These are phyloP conservation scores for Diprion similis DNA, from an alignment of 1,140 invertebrate genomes.

Conservation along the genomic window DNA sequence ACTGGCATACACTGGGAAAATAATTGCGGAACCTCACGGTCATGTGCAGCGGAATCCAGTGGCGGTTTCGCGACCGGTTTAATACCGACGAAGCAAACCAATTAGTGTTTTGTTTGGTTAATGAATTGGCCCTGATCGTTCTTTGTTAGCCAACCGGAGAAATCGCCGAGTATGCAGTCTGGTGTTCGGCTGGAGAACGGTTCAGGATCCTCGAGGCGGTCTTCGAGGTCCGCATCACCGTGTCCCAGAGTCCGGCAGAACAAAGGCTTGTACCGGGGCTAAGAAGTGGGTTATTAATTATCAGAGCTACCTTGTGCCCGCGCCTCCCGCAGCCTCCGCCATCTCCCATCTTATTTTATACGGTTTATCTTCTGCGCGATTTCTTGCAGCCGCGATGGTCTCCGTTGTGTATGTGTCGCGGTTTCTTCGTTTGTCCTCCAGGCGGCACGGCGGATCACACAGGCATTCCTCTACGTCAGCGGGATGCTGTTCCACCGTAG, in stretches of 20 bases:
- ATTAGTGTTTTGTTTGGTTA: slow-evolving; percentile 6
- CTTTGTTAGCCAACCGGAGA: background rate
- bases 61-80: background rate
- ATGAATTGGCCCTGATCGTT: background rate
- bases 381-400: background rate
- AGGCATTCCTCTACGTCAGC: slow-evolving; percentile 1
- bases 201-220: background rate
- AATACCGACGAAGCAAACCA: background rate
- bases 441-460: background rate
- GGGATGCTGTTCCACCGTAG: background rate
- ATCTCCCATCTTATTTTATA: background rate
- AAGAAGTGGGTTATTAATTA: slow-evolving; percentile 8
- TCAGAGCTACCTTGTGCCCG: background rate
- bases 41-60: background rate
- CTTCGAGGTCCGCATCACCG: background rate
- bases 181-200: too few species aligned
- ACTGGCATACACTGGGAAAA: too few species aligned
- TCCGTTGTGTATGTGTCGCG: background rate
- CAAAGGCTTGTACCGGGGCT: background rate
- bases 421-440: background rate
- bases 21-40: too few species aligned
- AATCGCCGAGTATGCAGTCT: background rate
- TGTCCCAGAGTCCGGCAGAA: slow-evolving; percentile 1
- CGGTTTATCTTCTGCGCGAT: background rate
- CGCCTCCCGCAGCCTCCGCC: background rate